A percentile compares a stretch with the other conserved stretches of the same genome.
Evolutionary conservation across 2,797 vertebrate genomes (phyloP).

Genomic region (Eleutherodactylus coqui): DNA sequence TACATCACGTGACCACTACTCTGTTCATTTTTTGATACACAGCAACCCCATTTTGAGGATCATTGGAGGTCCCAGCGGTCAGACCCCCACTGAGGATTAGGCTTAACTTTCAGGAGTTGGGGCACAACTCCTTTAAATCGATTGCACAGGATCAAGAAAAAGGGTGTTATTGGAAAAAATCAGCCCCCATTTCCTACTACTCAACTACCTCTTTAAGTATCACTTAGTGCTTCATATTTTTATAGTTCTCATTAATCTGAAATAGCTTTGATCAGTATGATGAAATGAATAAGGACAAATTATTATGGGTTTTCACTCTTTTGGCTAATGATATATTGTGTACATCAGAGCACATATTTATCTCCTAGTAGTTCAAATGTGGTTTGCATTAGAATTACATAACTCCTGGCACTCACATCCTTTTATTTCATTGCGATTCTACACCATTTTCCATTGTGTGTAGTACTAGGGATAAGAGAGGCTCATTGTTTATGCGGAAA

Average conservation of each 20-base stretch:
- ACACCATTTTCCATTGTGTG: slow-evolving; percentile 36
- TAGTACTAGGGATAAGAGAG: background rate
- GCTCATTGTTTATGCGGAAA: background rate
- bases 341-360: background rate
- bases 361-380: slow-evolving; percentile 22
- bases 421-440: background rate
- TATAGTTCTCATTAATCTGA: background rate
- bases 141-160: too few species aligned
- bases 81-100: too few species aligned
- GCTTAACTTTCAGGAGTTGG: too few species aligned
- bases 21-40: too few species aligned
- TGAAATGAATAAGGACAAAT: background rate
- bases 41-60: too few species aligned
- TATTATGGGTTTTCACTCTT: background rate
- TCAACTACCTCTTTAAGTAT: background rate
- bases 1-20: too few species aligned
- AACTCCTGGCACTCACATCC: background rate
- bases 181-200: too few species aligned
- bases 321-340: slow-evolving; percentile 12
- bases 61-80: too few species aligned
- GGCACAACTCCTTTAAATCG: too few species aligned
- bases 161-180: too few species aligned
- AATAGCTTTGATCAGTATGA: background rate
- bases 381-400: slow-evolving; percentile 28
- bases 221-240: background rate